A percentile compares a stretch with the other conserved stretches of the same genome.
phyloP scores from a whole-genome alignment of 2,888 invertebrate genomes.

The Hyles lineata region DNA sequence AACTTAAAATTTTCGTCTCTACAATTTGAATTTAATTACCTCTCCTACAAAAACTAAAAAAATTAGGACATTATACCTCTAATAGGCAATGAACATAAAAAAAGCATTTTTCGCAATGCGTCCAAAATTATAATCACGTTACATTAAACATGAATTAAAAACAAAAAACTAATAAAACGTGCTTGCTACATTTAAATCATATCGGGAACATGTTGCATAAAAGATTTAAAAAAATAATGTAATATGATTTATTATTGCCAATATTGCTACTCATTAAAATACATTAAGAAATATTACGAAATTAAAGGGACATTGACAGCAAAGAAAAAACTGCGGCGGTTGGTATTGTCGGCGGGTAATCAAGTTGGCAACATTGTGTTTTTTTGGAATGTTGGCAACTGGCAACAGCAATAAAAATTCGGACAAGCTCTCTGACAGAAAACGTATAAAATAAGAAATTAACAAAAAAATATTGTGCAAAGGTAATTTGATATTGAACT shows the following conservation, averaged over 20 bases:
- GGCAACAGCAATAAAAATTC: not conserved
- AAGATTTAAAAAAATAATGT: conserved; percentile 7
- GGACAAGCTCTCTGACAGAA: not conserved
- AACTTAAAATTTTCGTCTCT: too few species aligned
- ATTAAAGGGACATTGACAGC: conserved; percentile 9
- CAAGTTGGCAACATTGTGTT: not conserved
- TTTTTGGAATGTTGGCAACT: not conserved
- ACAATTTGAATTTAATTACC: too few species aligned
- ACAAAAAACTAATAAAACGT: too few species aligned
- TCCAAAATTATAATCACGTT: too few species aligned
- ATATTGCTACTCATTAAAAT: not conserved
- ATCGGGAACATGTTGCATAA: not conserved
- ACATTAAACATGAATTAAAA: too few species aligned
- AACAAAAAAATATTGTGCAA: not conserved
- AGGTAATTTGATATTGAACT: conserved; percentile 11
- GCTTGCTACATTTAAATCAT: too few species aligned
- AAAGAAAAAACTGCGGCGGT: not conserved
- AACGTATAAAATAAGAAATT: conserved; percentile 14
- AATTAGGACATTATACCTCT: too few species aligned
- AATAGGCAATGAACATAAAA: too few species aligned
- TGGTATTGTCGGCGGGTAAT: not conserved
- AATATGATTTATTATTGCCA: conserved; percentile 17
- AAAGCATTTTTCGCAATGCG: too few species aligned
- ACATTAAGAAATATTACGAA: conserved; percentile 5
- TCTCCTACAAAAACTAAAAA: too few species aligned